phyloP scores from a whole-genome alignment of 2,113 vertebrate genomes.

The Plestiodon gilberti region DNA sequence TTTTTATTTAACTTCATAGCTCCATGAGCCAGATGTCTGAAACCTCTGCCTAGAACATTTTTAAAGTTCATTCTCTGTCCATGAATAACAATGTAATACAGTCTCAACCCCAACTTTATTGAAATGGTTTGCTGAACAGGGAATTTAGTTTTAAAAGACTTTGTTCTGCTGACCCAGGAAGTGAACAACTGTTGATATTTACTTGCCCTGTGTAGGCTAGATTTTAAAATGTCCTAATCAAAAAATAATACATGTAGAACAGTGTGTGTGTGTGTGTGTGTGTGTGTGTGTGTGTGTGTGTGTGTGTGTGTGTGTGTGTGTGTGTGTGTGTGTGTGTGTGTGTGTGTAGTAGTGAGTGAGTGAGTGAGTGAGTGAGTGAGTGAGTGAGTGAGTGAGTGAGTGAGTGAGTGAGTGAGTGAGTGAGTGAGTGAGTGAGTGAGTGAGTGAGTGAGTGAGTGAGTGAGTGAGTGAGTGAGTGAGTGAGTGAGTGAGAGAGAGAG shows the following conservation, averaged over 20 bases:
- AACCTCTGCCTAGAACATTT: conserved; percentile 47
- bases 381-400: too few species aligned
- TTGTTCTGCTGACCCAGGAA: conserved; percentile 49
- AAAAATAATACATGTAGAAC: conserved; percentile 36
- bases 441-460: too few species aligned
- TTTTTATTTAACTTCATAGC: conserved; percentile 41
- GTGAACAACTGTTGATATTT: conserved; percentile 50
- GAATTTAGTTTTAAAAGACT: conserved; percentile 41
- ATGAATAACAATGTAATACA: conserved; percentile 39
- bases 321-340: too few species aligned
- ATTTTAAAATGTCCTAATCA: conserved; percentile 37
- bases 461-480: too few species aligned
- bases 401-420: too few species aligned
- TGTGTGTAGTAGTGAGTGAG: too few species aligned
- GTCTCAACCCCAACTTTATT: conserved; percentile 49
- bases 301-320: too few species aligned
- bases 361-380: too few species aligned
- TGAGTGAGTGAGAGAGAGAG: too few species aligned
- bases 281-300: too few species aligned
- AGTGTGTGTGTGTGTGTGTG: too few species aligned
- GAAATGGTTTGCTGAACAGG: conserved; percentile 31
- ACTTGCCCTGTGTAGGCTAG: conserved; percentile 27
- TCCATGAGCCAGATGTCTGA: conserved; percentile 42
- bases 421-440: too few species aligned
- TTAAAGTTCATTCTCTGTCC: conserved; percentile 39